phyloP scores from a whole-genome alignment of 2,888 invertebrate genomes.

The Drosophila flavopinicola region DNA sequence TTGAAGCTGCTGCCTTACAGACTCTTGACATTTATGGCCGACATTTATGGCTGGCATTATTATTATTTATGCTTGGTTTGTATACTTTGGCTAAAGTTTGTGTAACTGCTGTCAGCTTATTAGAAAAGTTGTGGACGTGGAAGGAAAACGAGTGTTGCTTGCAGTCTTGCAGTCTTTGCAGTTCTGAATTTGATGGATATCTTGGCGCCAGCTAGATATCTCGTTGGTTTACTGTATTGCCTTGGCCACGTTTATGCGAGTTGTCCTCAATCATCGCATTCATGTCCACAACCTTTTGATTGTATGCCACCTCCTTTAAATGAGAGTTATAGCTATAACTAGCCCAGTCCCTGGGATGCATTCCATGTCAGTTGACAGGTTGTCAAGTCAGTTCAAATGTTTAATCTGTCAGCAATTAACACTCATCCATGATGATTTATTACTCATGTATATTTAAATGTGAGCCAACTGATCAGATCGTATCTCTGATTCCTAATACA shows the following conservation, averaged over 20 bases:
- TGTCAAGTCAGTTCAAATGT: too few relatives aligned
- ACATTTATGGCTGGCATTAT: constrained; percentile 38
- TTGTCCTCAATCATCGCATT: neutral
- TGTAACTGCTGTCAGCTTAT: constrained; percentile 23
- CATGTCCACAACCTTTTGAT: neutral
- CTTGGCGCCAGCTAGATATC: neutral
- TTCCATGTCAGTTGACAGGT: too few relatives aligned
- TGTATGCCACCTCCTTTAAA: constrained; percentile 3
- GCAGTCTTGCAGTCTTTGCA: too few relatives aligned
- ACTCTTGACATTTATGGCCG: constrained; percentile 11
- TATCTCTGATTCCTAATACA: too few relatives aligned
- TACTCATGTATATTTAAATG: too few relatives aligned
- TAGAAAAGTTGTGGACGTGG: constrained; percentile 32
- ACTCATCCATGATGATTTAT: too few relatives aligned
- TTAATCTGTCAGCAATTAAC: too few relatives aligned
- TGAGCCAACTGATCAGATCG: too few relatives aligned
- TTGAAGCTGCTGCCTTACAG: constrained; percentile 3
- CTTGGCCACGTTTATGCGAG: neutral
- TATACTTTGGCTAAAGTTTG: constrained; percentile 16
- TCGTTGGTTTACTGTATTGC: neutral
- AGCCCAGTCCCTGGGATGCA: too few relatives aligned
- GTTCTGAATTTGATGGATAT: constrained; percentile 5
- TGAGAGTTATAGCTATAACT: too few relatives aligned
- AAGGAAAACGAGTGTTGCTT: constrained; percentile 5
- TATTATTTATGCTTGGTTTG: constrained; percentile 31